phyloP scores from a whole-genome alignment of 2,888 invertebrate genomes.

The Heterodera filipjevi region DNA sequence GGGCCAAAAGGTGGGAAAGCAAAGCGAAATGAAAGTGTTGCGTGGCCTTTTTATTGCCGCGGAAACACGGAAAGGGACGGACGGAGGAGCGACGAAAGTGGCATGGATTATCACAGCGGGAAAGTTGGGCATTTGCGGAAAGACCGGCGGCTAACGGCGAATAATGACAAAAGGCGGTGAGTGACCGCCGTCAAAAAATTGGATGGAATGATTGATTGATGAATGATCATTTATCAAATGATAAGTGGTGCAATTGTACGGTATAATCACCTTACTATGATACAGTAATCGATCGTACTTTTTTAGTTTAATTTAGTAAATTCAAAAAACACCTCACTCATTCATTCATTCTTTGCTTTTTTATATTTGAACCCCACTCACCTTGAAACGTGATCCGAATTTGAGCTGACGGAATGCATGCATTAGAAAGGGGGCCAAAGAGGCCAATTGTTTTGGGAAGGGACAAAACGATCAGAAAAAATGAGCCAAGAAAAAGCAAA shows the following conservation, averaged over 20 bases:
- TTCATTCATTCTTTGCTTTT: not conserved
- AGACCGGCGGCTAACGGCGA: not conserved
- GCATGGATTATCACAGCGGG: not conserved
- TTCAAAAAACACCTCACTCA: too few relatives aligned
- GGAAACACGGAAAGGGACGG: not conserved
- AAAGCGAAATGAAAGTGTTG: not conserved
- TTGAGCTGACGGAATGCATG: constrained; percentile 16
- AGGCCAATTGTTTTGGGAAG: not conserved
- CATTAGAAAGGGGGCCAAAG: not conserved
- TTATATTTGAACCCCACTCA: too few relatives aligned
- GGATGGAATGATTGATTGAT: not conserved
- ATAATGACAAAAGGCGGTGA: not conserved
- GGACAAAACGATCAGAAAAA: not conserved
- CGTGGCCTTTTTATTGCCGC: constrained; percentile 4
- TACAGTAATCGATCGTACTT: too few relatives aligned
- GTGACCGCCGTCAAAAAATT: not conserved
- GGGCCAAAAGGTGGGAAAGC: not conserved
- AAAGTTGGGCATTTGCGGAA: not conserved
- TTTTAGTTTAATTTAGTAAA: too few relatives aligned
- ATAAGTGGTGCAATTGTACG: too few relatives aligned
- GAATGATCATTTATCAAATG: not conserved
- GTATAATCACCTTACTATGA: too few relatives aligned
- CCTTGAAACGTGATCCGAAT: constrained; percentile 13
- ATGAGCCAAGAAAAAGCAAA: not conserved
- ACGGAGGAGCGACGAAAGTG: not conserved